A percentile compares a stretch with the other conserved stretches of the same genome.
Evolutionary conservation across 92 coral and sea anemone species (phyloP).

Genomic region (Phenganax marumi): DNA sequence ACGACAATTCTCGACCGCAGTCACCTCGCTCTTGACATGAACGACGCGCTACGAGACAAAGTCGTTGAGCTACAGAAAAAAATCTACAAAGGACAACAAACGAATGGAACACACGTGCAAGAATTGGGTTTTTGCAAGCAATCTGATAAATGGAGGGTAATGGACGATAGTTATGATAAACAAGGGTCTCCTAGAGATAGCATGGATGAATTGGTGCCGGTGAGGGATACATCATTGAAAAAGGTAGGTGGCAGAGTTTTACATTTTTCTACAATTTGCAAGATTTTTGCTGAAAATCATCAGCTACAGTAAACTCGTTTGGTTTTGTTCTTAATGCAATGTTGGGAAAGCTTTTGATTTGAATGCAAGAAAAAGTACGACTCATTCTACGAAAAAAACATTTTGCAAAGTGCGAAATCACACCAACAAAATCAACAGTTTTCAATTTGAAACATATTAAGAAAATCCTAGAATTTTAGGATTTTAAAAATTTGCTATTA

Average conservation of each 20-base stretch:
- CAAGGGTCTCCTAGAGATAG: not conserved
- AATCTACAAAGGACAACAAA: conserved; percentile 28
- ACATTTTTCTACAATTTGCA: not conserved
- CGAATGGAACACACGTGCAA: conserved; percentile 1
- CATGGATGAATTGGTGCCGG: conserved; percentile 2
- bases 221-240: not conserved
- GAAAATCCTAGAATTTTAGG: too few species aligned
- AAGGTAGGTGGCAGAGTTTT: not conserved
- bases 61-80: conserved; percentile 28
- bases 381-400: too few species aligned
- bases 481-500: too few species aligned
- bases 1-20: not conserved
- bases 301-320: too few species aligned
- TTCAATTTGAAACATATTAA: too few species aligned
- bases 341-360: not conserved
- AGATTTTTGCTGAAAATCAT: too few species aligned
- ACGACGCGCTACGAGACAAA: conserved; percentile 32
- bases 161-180: not conserved
- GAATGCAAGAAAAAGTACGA: too few species aligned
- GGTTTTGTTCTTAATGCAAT: too few species aligned
- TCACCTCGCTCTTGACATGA: conserved; percentile 6
- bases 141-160: conserved; percentile 14
- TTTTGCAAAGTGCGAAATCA: too few species aligned
- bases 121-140: not conserved
- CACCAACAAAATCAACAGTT: too few species aligned